These are phyloP conservation scores for Lota lota DNA, from an alignment of 2,113 vertebrate species.

Conservation along the genomic window DNA sequence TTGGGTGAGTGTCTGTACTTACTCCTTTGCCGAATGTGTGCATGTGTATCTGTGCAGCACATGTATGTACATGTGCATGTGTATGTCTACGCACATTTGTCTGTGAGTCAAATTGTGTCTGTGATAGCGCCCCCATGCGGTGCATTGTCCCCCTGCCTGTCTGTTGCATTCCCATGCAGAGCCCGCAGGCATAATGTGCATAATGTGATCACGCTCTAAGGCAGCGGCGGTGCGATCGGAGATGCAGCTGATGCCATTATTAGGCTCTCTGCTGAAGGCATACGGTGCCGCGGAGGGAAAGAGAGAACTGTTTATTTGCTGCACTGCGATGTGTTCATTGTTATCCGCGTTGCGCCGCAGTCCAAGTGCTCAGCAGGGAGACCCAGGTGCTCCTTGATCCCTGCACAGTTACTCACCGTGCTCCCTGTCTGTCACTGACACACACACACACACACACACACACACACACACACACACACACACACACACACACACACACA, in stretches of 20 bases:
- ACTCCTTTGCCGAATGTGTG: too few relatives aligned
- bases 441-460: too few relatives aligned
- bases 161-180: conserved; percentile 24
- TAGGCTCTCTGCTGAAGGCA: conserved; percentile 24
- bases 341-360: conserved; percentile 4
- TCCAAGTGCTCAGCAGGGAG: conserved; percentile 40
- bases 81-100: neutral
- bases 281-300: neutral
- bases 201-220: conserved; percentile 57
- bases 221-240: conserved; percentile 35
- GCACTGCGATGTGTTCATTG: conserved; percentile 29
- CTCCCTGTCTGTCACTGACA: conserved; percentile 40
- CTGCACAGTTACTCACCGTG: conserved; percentile 27
- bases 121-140: conserved; percentile 17
- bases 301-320: conserved; percentile 22
- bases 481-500: too few relatives aligned
- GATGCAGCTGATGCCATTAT: conserved; percentile 47
- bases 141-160: conserved; percentile 21
- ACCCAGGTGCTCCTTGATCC: conserved; percentile 48
- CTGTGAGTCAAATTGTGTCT: neutral
- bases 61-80: neutral
- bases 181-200: conserved; percentile 38
- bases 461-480: too few relatives aligned
- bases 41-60: neutral
- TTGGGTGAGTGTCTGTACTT: too few relatives aligned